A percentile compares a stretch with the other conserved stretches of the same genome.
phyloP scores from a whole-genome alignment of 2,888 invertebrate species.

The Apamea sordens region DNA sequence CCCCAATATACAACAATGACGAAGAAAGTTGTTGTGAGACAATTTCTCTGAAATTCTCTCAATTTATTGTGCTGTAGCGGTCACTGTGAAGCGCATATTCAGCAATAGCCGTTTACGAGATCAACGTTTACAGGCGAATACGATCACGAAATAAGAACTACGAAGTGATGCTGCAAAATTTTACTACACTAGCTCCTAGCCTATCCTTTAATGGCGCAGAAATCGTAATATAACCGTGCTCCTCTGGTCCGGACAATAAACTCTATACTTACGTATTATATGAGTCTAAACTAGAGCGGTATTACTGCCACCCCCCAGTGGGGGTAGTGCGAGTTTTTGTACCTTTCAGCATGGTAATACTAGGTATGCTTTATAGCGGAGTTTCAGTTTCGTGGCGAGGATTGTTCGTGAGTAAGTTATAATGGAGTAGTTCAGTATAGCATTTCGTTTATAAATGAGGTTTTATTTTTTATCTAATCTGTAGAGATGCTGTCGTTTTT shows the following conservation, averaged over 20 bases:
- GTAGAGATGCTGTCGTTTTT: neutral
- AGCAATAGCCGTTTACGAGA: neutral
- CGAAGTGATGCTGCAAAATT: neutral
- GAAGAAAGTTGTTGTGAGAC: too few species aligned
- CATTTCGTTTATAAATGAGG: conserved; percentile 1
- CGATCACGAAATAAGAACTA: neutral
- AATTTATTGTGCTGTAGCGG: neutral
- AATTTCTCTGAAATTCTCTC: neutral
- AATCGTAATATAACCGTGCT: conserved; percentile 70
- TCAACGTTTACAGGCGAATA: neutral
- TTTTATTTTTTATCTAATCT: neutral
- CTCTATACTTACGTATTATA: conserved; percentile 57
- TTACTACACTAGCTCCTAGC: conserved; percentile 49
- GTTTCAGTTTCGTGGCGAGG: conserved; percentile 45
- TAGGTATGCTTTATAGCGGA: conserved; percentile 45
- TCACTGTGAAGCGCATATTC: neutral
- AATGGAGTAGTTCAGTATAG: conserved; percentile 12
- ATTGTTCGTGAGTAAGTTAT: conserved; percentile 30
- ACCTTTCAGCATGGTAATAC: conserved; percentile 60
- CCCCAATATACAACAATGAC: too few species aligned
- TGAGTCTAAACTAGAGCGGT: conserved; percentile 56
- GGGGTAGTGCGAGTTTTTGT: conserved; percentile 58
- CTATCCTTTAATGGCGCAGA: conserved; percentile 69
- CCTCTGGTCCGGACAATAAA: conserved; percentile 72
- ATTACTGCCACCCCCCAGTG: conserved; percentile 35